These are phyloP conservation scores for Oxyteleia sp. DNA, from an alignment of 2,888 invertebrate species.

Conservation along the genomic window DNA sequence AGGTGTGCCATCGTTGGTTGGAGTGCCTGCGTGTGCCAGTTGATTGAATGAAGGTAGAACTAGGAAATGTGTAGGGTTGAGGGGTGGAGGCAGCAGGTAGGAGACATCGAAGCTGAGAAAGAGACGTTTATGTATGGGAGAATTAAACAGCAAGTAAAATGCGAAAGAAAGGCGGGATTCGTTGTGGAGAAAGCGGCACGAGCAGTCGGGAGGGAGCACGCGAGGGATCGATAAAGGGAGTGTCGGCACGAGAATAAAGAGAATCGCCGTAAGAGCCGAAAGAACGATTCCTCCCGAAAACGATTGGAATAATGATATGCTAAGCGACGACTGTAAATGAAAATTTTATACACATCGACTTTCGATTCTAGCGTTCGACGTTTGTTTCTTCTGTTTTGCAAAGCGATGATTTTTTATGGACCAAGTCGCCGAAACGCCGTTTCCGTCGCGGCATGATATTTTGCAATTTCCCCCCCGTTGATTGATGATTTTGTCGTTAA, in stretches of 20 bases:
- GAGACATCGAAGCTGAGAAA: conserved; percentile 70
- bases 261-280: conserved; percentile 76
- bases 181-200: conserved; percentile 66
- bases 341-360: conserved; percentile 70
- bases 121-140: conserved; percentile 70
- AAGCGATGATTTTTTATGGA: conserved; percentile 26
- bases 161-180: conserved; percentile 67
- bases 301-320: conserved; percentile 75
- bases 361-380: conserved; percentile 43
- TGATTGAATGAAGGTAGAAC: no score
- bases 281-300: conserved; percentile 77
- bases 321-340: conserved; percentile 72
- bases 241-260: conserved; percentile 83
- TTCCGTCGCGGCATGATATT: no score
- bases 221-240: conserved; percentile 86
- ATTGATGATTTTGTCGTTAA: no score
- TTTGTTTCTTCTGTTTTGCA: no score
- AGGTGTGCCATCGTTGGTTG: no score
- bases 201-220: conserved; percentile 74
- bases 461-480: no score
- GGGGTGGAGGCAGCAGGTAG: no score
- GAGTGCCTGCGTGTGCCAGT: no score
- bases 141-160: conserved; percentile 66
- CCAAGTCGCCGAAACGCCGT: no score
- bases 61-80: no score